Evolutionary conservation across 2,888 invertebrate species (phyloP), one percentile per base, ranked within the genome.

Genomic region (Arge pagana): DNA sequence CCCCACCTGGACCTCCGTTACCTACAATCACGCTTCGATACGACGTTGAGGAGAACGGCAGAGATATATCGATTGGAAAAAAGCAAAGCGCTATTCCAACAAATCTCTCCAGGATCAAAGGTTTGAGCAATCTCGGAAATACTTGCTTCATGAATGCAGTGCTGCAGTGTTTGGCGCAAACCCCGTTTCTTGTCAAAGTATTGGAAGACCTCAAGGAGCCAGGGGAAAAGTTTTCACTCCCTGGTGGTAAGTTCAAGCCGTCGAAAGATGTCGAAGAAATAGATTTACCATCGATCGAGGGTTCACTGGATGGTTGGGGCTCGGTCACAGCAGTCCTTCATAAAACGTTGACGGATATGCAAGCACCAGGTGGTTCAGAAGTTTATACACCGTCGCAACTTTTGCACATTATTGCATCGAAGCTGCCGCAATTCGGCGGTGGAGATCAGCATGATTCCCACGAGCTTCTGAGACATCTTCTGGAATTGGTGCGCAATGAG

Each of bases 71-170:
- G 21, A 24, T 33, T 6, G 33, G 33, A 18, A 45, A 45, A 33
- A 45, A 33, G 15, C 31, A 45, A n/a, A 42, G 31, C 13, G 21
- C 23, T 33, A 48, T 50, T 24, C 53, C 52, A 18, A 39, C 49
- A n/a, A 62, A 62, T 50, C 37, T 67, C 48, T 67, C 69, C 8
- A 68, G 64, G 66, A 62, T 71, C n/a, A n/a, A n/a, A n/a, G n/a
- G n/a, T n/a, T 79, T 97, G 33, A 82, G 83, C 43, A 97, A 97
- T 79, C 80, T 96, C 70, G 96, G 97, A 41, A 97, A 97, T 74
- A 97, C 97, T 0, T 97, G 97, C 74, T 97, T 96, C 78, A 95
- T 97, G 75, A 97, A 97, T 80, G 93, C 96, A 19, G 95, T 96
- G 6, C 84, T 97, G 81, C 97, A 97, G 79, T 93, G 93, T 72